These are phyloP conservation scores for Otolemur garnettii DNA, from an alignment of 2,113 vertebrate genomes.

Conservation along the genomic window DNA sequence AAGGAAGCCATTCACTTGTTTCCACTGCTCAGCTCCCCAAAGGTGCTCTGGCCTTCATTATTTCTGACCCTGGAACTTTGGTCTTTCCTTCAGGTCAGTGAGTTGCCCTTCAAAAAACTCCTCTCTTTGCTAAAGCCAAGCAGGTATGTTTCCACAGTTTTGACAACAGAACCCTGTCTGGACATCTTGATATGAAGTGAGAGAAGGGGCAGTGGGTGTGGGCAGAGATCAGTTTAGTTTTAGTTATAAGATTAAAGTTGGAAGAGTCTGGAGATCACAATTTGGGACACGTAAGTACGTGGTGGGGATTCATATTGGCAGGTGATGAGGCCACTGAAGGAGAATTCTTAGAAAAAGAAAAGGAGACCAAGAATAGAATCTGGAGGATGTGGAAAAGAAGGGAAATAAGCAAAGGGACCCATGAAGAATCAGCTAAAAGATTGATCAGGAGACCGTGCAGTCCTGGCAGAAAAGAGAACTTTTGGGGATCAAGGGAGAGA, in stretches of 20 bases:
- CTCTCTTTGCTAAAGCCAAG: not conserved
- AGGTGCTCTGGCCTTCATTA: not conserved
- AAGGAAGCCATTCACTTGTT: not conserved
- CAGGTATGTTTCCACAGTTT: not conserved
- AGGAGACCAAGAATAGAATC: constrained; percentile 26
- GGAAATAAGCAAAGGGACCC: not conserved
- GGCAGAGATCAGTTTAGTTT: not conserved
- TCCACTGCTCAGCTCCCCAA: not conserved
- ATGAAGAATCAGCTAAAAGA: not conserved
- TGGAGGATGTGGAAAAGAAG: not conserved
- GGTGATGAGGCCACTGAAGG: not conserved
- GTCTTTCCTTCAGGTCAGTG: not conserved
- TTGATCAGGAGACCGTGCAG: not conserved
- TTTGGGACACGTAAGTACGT: not conserved
- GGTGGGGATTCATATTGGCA: not conserved
- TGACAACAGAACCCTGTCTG: not conserved
- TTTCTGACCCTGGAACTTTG: not conserved
- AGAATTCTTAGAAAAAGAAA: constrained; percentile 5
- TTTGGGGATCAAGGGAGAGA: not conserved
- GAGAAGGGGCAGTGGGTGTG: not conserved
- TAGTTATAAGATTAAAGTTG: not conserved
- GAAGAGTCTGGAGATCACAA: not conserved
- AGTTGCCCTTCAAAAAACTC: not conserved
- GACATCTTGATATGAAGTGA: not conserved
- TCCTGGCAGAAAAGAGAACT: not conserved